These are phyloP conservation scores for Conus canariensis DNA, from an alignment of 2,888 invertebrate species.

Conservation along the genomic window DNA sequence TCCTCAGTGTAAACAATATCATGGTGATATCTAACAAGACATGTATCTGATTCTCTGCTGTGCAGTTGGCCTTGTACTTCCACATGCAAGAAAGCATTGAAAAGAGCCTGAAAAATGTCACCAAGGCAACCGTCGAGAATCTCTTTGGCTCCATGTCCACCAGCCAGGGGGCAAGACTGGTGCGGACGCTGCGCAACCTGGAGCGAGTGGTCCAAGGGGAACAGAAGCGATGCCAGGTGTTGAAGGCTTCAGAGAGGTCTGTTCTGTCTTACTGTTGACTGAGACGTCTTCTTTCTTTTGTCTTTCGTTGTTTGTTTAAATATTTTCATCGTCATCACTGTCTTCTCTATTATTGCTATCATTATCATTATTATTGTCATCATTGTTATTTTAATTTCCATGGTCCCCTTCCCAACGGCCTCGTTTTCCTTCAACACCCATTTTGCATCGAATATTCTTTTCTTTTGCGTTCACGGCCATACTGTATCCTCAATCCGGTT, in stretches of 20 bases:
- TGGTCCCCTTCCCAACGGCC: too few species aligned
- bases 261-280: not conserved
- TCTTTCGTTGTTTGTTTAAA: too few species aligned
- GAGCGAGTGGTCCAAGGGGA: slow-evolving; percentile 29
- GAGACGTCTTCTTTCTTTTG: not conserved
- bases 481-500: too few species aligned
- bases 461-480: too few species aligned
- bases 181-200: slow-evolving; percentile 37
- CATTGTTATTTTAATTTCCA: too few species aligned
- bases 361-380: too few species aligned
- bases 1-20: too few species aligned
- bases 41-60: not conserved
- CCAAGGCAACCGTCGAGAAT: slow-evolving; percentile 5
- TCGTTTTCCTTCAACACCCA: too few species aligned
- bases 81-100: slow-evolving; percentile 39
- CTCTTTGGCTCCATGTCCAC: slow-evolving; percentile 37
- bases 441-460: too few species aligned
- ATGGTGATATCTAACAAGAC: too few species aligned
- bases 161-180: slow-evolving; percentile 12
- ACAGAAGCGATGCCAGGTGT: slow-evolving; percentile 10
- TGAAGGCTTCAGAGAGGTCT: slow-evolving; percentile 14
- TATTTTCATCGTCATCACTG: too few species aligned
- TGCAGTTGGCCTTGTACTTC: slow-evolving; percentile 40
- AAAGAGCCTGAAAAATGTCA: slow-evolving; percentile 2
- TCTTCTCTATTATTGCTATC: too few species aligned